Conservation (phyloP, 2,888 invertebrate genomes). For the Anodontia alba region DNA sequence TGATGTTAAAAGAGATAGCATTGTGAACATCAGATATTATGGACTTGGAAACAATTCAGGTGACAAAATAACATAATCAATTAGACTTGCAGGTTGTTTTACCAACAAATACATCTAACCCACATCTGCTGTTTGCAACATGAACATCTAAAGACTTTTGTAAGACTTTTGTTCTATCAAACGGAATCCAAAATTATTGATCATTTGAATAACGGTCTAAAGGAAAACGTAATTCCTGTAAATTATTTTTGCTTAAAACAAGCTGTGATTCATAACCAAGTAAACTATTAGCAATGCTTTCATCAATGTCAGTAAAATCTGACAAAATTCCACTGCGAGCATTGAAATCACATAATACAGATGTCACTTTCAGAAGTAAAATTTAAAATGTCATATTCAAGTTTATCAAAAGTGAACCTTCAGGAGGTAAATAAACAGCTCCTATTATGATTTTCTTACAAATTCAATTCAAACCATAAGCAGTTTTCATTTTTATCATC, state of each 20-base stretch:
- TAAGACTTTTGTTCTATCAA: not conserved
- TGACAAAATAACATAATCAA: not conserved
- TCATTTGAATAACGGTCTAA: not conserved
- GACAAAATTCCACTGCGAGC: too few species aligned
- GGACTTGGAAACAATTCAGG: not conserved
- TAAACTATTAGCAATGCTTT: not conserved
- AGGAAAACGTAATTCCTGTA: not conserved
- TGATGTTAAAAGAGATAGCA: not conserved
- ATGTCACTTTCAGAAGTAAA: too few species aligned
- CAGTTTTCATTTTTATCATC: not conserved
- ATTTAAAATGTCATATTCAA: not conserved
- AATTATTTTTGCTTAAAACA: not conserved
- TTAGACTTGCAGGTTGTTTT: not conserved
- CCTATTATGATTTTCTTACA: not conserved
- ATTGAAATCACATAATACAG: too few species aligned
- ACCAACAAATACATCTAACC: not conserved
- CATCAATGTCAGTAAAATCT: too few species aligned
- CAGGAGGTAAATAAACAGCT: not conserved
- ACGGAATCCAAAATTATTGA: not conserved
- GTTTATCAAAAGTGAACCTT: not conserved
- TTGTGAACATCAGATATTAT: conserved; percentile 7
- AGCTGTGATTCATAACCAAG: not conserved
- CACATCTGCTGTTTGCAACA: not conserved
- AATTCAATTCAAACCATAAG: not conserved
- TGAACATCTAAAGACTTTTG: not conserved